Evolutionary conservation across 2,888 invertebrate species (phyloP), one percentile per base, ranked within the genome.

Genomic region (Ochropacha duplaris): DNA sequence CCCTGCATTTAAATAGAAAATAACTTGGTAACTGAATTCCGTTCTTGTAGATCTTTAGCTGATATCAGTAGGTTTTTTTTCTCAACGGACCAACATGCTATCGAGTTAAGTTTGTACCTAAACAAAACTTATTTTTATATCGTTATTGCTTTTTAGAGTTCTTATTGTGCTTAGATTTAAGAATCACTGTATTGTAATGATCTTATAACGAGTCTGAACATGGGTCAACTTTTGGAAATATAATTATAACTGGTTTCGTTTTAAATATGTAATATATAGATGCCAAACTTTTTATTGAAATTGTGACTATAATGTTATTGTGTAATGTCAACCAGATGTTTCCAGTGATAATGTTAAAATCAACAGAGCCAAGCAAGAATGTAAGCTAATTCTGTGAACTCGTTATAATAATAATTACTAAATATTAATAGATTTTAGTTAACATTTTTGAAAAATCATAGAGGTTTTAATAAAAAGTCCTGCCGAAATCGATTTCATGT

Each of bases 401-500:
- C 50, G 28, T 62, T 65, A 69, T 73, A 71, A 63, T 59, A 63
- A 64, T 71, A 69, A 66, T 64, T 59, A 66, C 66, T 64, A 59
- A 61, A 62, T 31, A 61, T 69, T 72, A 68, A 73, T 79, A 79
- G 79, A 76, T 75, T 79, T 76, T 79, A 79, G 75, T 78, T 71
- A 63, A 69, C 57, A 65, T 71, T 74, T 78, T 76, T 73, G 72
- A 72, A 78, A 74, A 75, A 76, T 78, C 73, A 80, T 86, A 86
- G 84, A 81, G 69, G 80, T 84, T 84, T 82, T 77, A 90, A 88
- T 31, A 87, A 86, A 90, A 89, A 81, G 81, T 83, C 80, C 81
- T 83, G 84, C 82, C 80, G 79, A 85, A 78, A 80, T 83, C 69
- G 72, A 78, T 86, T 87, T 86, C 66, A 77, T 76, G 65, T 87